A percentile compares a stretch with the other conserved stretches of the same genome.
These are phyloP conservation scores for Eulemur coronatus DNA, from an alignment of 2,797 vertebrate species.

Conservation along the genomic window DNA sequence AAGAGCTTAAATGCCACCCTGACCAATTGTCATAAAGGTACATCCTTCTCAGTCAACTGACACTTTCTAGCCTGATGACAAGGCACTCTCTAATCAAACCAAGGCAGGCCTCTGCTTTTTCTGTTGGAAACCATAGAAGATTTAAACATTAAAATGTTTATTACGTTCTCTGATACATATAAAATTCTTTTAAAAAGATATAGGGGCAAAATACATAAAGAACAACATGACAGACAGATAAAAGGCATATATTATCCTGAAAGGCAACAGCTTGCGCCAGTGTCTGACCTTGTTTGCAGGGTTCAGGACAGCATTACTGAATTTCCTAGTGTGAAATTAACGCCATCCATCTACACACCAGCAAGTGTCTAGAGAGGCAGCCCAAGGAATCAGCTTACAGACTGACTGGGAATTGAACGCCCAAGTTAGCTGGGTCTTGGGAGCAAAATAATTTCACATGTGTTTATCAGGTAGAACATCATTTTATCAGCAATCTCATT, in stretches of 20 bases:
- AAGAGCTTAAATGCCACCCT: background rate
- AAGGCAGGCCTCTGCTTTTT: background rate
- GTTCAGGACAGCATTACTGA: constrained; percentile 83
- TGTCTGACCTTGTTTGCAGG: constrained; percentile 11
- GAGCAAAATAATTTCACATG: background rate
- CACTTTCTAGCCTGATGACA: background rate
- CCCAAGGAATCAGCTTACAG: background rate
- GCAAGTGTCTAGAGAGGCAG: constrained; percentile 72
- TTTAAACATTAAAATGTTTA: background rate
- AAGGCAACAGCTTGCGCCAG: background rate
- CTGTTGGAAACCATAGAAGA: background rate
- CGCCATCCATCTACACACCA: constrained; percentile 87
- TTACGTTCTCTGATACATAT: background rate
- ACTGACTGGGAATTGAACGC: constrained; percentile 82
- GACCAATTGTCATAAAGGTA: background rate
- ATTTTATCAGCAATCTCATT: background rate
- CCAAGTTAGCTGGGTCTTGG: constrained; percentile 83
- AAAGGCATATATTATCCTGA: background rate
- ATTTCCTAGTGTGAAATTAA: constrained; percentile 89
- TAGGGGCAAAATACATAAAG: background rate
- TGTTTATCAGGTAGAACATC: background rate
- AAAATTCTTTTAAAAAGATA: background rate
- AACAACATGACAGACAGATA: background rate
- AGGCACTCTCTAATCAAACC: background rate
- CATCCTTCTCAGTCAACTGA: background rate